Base-by-base conservation (phyloP, 1,140 invertebrate genomes). In the Tetramorium alpestre region DNA sequence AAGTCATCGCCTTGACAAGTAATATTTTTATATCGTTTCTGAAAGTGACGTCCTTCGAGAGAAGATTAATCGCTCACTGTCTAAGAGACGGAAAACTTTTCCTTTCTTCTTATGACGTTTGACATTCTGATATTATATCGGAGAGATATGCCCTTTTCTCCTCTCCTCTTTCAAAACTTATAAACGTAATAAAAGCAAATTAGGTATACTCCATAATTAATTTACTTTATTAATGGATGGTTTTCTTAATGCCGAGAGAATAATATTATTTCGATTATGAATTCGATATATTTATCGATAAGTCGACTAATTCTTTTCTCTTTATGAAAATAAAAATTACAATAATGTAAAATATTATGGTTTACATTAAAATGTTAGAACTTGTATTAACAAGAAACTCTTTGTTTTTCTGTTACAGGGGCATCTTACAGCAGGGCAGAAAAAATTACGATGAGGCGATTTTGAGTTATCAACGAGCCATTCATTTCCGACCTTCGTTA, bases 401-500 rank as follows among this genome's bases (percentile, higher is more conserved):
- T 60, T 18, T 22, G 16, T 88, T 70, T 86, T 28, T 67, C 18
- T 91, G 73, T 97, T 97, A 67, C 97, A 99, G 99, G 93, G 99
- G 99, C 81, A 98, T 99, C 92, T 96, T 99, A 91, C 97, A 98
- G 90, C 99, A 99, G 96, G 98, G 98, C 89, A 97, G 98, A 95
- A 97, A 97, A 92, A 96, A 98, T 91, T 97, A 97, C 93, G 97
- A 98, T 90, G 98, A 99, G 94, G 98, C 99, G 64, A 97, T 99
- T 89, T 96, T 98, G 93, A 99, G 98, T 95, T 99, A 99, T 95
- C 97, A 98, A 94, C 96, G 97, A 82, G 99, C 99, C 49, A 99
- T 99, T 93, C 97, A 98, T 93, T 99, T 98, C 95, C 97, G 99
- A 94, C 98, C 99, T 70, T 98, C 98, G 86, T 96, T 99, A 95